These are phyloP conservation scores for Phodopus roborovskii DNA, from an alignment of 2,113 vertebrate genomes.

Conservation along the genomic window DNA sequence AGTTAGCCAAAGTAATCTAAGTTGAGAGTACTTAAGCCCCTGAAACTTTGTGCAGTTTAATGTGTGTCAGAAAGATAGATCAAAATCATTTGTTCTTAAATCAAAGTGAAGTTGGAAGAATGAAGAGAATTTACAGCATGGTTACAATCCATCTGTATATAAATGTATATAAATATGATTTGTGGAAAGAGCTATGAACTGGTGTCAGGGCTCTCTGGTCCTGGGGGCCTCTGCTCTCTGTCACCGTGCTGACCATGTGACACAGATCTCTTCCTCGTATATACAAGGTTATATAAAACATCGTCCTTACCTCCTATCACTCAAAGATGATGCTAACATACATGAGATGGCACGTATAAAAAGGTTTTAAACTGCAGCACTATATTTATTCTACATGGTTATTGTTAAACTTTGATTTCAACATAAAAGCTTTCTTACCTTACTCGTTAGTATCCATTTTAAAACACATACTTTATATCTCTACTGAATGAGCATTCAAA, in stretches of 20 bases:
- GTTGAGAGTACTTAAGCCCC: not conserved
- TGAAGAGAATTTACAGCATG: not conserved
- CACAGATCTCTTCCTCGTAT: not conserved
- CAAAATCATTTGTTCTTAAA: not conserved
- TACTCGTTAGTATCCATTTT: not conserved
- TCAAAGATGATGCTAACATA: not conserved
- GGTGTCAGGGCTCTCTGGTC: not conserved
- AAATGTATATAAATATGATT: not conserved
- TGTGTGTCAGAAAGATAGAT: not conserved
- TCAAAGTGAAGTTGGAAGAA: not conserved
- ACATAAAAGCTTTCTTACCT: not conserved
- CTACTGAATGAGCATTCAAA: not conserved
- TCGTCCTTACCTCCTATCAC: not conserved
- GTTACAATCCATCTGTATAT: not conserved
- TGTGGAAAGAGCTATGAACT: not conserved
- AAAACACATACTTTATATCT: not conserved
- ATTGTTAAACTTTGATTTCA: not conserved
- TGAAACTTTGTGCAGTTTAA: not conserved
- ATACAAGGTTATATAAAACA: too few species aligned
- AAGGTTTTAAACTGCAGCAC: not conserved
- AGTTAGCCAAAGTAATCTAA: not conserved
- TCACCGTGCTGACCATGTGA: too few species aligned
- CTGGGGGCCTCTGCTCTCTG: rapidly evolving
- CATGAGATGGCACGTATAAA: not conserved
- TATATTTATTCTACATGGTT: not conserved